Percentiles rank a stretch among this genome's conserved stretches.
Conservation (phyloP, 2,113 vertebrate genomes). For the Panthera uncia region DNA sequence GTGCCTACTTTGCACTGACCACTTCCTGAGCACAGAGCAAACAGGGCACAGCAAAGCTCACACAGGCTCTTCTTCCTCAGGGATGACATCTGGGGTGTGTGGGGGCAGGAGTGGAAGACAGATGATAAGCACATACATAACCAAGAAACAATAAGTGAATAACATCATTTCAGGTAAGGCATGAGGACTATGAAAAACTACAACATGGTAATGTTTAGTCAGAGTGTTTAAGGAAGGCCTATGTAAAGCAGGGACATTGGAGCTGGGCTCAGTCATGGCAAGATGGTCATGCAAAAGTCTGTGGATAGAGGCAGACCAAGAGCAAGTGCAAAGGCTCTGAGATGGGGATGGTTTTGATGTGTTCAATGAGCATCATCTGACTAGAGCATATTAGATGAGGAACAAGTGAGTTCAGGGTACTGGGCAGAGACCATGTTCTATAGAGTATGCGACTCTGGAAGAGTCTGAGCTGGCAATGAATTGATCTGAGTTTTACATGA, state of each 20-base stretch:
- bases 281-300: background rate
- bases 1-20: too few species aligned
- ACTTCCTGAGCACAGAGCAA: background rate
- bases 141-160: background rate
- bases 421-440: background rate
- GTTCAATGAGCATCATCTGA: accelerated
- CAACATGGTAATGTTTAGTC: background rate
- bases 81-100: background rate
- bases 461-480: background rate
- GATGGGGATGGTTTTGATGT: background rate
- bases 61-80: background rate
- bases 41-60: too few species aligned
- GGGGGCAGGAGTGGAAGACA: background rate
- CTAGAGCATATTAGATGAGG: background rate
- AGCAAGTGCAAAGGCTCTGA: background rate
- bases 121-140: background rate
- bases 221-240: background rate
- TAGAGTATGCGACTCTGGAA: background rate
- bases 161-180: background rate
- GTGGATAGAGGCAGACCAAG: background rate
- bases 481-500: background rate
- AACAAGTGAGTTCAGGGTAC: background rate
- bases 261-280: background rate
- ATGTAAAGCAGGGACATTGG: background rate
- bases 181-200: background rate